Conservation (phyloP, 2,888 invertebrate species). For the Spisula solida region DNA sequence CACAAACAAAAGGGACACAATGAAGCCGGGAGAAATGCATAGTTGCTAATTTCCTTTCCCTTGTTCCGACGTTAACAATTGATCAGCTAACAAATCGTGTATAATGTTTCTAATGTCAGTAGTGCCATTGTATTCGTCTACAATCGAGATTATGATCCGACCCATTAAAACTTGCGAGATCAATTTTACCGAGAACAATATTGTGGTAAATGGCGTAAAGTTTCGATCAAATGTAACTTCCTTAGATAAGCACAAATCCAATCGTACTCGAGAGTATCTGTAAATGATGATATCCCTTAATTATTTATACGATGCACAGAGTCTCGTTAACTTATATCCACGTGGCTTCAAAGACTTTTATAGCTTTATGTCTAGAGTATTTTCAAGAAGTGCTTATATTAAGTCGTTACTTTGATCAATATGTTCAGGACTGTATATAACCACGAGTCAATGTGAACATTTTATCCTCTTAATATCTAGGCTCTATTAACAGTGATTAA, state of each 20-base stretch:
- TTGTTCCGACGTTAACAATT: too few species aligned
- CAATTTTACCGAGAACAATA: background rate
- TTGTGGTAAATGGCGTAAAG: background rate
- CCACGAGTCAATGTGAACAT: background rate
- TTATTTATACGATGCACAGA: slow-evolving; percentile 2
- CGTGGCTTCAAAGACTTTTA: background rate
- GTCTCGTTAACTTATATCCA: slow-evolving; percentile 3
- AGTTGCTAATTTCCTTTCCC: too few species aligned
- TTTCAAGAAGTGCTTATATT: slow-evolving; percentile 14
- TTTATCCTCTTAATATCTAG: background rate
- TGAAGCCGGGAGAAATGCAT: too few species aligned
- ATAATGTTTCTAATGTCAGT: too few species aligned
- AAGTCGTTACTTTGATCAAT: background rate
- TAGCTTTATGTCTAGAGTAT: background rate
- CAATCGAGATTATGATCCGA: background rate
- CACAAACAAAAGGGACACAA: too few species aligned
- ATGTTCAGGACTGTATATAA: background rate
- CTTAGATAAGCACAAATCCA: background rate
- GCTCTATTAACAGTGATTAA: background rate
- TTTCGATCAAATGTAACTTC: slow-evolving; percentile 8
- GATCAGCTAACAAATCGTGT: too few species aligned
- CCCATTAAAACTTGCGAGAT: background rate
- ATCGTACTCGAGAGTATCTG: background rate
- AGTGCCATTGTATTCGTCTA: too few species aligned
- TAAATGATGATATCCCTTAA: slow-evolving; percentile 12